These are phyloP conservation scores for Wasmannia auropunctata DNA, from an alignment of 1,140 invertebrate genomes.

Conservation along the genomic window DNA sequence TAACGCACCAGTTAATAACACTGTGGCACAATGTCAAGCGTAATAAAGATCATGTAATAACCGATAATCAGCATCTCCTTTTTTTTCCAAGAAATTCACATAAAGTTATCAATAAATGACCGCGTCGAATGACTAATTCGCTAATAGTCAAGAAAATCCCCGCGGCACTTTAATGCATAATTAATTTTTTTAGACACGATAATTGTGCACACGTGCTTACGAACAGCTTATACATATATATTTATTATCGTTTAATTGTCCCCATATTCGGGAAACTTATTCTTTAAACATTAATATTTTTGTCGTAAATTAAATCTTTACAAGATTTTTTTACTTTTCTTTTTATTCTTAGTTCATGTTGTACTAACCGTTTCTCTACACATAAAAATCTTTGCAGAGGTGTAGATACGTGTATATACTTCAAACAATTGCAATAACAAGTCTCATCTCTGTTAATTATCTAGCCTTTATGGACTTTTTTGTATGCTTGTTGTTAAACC, in stretches of 20 bases:
- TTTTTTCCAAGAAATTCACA: not conserved
- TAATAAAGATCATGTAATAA: conserved; percentile 20
- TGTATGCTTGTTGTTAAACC: not conserved
- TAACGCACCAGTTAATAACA: not conserved
- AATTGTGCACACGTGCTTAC: not conserved
- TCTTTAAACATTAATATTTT: not conserved
- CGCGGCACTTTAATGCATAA: too few relatives aligned
- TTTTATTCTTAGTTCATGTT: too few relatives aligned
- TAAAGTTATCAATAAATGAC: not conserved
- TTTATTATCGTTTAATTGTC: not conserved
- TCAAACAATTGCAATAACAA: not conserved
- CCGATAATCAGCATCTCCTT: not conserved
- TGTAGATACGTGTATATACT: not conserved
- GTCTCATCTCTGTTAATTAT: not conserved
- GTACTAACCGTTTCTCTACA: not conserved
- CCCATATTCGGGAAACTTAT: not conserved
- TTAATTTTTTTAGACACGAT: conserved; percentile 28
- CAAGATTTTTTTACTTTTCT: too few relatives aligned
- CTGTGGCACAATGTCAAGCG: not conserved
- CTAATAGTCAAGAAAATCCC: conserved; percentile 19
- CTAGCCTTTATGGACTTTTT: not conserved
- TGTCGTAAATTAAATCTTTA: not conserved
- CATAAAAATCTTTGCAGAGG: not conserved
- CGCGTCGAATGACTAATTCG: not conserved
- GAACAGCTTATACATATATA: not conserved